Base-by-base conservation (phyloP, 2,797 vertebrate species). In the Mycteria americana region DNA sequence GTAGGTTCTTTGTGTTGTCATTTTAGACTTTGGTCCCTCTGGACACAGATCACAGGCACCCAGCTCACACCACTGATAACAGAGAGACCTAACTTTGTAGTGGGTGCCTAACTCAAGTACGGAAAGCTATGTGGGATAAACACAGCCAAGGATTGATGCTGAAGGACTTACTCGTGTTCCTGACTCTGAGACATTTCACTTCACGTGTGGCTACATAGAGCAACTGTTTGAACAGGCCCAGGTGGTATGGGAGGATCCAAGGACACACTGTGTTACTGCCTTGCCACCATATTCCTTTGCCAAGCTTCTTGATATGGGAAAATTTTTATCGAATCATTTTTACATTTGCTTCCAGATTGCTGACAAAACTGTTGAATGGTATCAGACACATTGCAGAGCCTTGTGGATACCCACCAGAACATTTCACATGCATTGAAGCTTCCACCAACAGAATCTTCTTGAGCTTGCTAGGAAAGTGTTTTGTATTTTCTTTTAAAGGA, bases 301-400 rank as follows among this genome's bases (percentile, higher is more conserved):
- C 9, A 80, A 27, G 9, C 8, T 77, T 83, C 72, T 35, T 25
- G 14, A 15, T 41, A 45, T 37, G 8, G 13, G 31, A 63, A 88
- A 76, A 18, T 13, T 64, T 67, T 65, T 85, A 65, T 37, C 1
- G 2, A 76, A 75, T 45, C 2, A 5, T 76, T 70, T 94, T 85
- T 60, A 51, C 9, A 23, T 85, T 86, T 95, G 5, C 24, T 65
- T 89, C 33, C 39, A 72, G 28, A 48, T 6, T 68, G 4, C 39
- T 89, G 62, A 53, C 5, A 46, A 96, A 95, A 94, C 56, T 84
- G n/a, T 90, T 94, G 92, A 75, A 43, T 56, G 80, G 68, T 83
- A 93, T 74, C 31, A 62, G 25, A 73, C 59, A 73, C 9, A 11
- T 24, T 89, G 35, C 30, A 81, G 39, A 69, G 22, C 28, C 31